These are phyloP conservation scores for Sphaeramia orbicularis DNA, from an alignment of 2,797 vertebrate genomes.

Conservation along the genomic window DNA sequence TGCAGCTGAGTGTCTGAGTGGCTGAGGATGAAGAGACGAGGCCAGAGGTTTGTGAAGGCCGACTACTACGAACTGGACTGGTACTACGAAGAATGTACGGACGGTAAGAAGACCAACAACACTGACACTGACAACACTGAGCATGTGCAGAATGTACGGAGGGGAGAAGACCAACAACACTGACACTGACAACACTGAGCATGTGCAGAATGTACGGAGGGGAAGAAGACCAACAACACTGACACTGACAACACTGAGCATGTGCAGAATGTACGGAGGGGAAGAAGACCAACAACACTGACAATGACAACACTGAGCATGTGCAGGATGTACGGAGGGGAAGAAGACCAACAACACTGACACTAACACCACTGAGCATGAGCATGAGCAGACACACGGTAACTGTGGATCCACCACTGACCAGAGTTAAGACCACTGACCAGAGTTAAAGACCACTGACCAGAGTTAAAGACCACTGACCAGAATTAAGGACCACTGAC, in stretches of 20 bases:
- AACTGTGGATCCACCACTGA: too few species aligned
- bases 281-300: conserved; percentile 79
- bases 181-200: too few species aligned
- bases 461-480: too few species aligned
- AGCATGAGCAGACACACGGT: too few species aligned
- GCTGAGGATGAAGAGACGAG: conserved; percentile 85
- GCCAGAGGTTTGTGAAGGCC: conserved; percentile 97
- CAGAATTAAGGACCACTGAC: too few species aligned
- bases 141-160: conserved; percentile 85
- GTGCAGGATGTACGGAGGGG: conserved; percentile 98
- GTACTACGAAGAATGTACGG: conserved; percentile 99
- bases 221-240: conserved; percentile 83
- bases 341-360: conserved; percentile 69
- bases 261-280: conserved; percentile 97
- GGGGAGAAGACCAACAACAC: conserved; percentile 83
- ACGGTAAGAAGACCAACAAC: conserved; percentile 88
- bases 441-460: too few species aligned
- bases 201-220: conserved; percentile 97
- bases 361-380: too few species aligned
- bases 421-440: too few species aligned
- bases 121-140: too few species aligned
- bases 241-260: too few species aligned
- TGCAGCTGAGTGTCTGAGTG: conserved; percentile 45
- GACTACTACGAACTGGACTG: conserved; percentile 99
- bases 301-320: too few species aligned